Conservation (phyloP, 37 sponge, comb jelly and placozoan genomes). For the Crambe crambe region DNA sequence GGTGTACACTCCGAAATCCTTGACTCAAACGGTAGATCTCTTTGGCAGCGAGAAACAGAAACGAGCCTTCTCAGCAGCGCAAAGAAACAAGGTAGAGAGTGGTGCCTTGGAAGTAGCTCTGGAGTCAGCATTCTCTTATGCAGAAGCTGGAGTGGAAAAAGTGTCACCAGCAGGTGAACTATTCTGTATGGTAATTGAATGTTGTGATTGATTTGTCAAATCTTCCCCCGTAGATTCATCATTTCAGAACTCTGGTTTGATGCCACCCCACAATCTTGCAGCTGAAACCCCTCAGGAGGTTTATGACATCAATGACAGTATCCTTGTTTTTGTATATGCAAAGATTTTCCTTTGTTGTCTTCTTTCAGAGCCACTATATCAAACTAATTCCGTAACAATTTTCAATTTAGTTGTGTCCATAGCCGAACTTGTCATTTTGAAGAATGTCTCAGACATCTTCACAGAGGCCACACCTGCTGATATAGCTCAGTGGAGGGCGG, state of each 20-base stretch:
- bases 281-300: conserved; percentile 69
- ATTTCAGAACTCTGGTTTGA: conserved; percentile 27
- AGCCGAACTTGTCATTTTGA: conserved; percentile 24
- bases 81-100: conserved; percentile 61
- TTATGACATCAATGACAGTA: conserved; percentile 73
- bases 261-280: conserved; percentile 60
- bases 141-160: conserved; percentile 17
- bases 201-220: background rate
- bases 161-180: background rate
- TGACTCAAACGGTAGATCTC: conserved; percentile 41
- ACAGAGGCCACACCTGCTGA: conserved; percentile 12
- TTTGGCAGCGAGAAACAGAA: conserved; percentile 79
- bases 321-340: too few relatives aligned
- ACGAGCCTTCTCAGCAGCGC: conserved; percentile 39
- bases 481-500: conserved; percentile 26
- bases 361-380: too few relatives aligned
- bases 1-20: background rate
- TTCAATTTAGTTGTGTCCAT: conserved; percentile 35
- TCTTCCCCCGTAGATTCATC: too few relatives aligned
- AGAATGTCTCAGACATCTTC: conserved; percentile 14
- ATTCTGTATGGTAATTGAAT: background rate
- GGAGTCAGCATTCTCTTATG: conserved; percentile 49
- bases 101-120: conserved; percentile 36
- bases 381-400: too few relatives aligned
- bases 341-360: too few relatives aligned